Evolutionary conservation across 1,140 invertebrate species (phyloP).

Genomic region (Berghia stephanieae): DNA sequence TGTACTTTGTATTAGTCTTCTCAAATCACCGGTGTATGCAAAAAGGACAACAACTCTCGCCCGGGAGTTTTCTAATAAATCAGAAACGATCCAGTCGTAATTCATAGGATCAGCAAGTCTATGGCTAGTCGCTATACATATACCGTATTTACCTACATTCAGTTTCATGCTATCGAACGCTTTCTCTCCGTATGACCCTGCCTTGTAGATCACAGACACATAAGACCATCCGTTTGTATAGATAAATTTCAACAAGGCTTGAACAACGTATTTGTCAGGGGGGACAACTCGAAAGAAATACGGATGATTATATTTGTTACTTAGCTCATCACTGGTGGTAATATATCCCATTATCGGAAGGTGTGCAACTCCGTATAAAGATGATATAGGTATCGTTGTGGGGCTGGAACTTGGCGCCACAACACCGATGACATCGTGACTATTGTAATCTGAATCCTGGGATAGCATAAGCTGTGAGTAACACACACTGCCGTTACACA

Average conservation of each 20-base stretch:
- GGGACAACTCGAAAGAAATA: conserved; percentile 9
- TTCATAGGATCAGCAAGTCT: neutral
- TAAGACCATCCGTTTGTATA: conserved; percentile 9
- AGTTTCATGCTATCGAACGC: neutral
- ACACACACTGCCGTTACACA: neutral
- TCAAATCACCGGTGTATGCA: neutral
- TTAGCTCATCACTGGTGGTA: neutral
- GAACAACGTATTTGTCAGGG: no score
- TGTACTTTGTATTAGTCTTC: neutral
- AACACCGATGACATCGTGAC: neutral
- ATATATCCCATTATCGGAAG: neutral
- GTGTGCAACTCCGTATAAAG: neutral
- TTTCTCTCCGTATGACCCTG: neutral
- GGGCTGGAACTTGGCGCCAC: neutral
- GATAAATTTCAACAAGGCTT: conserved; percentile 13
- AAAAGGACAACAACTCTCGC: conserved; percentile 3
- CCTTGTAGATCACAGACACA: neutral
- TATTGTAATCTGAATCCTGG: neutral
- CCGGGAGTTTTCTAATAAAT: neutral
- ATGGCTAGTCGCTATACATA: conserved; percentile 8
- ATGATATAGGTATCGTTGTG: neutral
- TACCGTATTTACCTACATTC: neutral
- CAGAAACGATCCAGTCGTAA: neutral
- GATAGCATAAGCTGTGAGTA: neutral
- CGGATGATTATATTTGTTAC: neutral